A percentile compares a stretch with the other conserved stretches of the same genome.
Evolutionary conservation across 2,113 vertebrate species (phyloP).

Genomic region (Oxyura jamaicensis): DNA sequence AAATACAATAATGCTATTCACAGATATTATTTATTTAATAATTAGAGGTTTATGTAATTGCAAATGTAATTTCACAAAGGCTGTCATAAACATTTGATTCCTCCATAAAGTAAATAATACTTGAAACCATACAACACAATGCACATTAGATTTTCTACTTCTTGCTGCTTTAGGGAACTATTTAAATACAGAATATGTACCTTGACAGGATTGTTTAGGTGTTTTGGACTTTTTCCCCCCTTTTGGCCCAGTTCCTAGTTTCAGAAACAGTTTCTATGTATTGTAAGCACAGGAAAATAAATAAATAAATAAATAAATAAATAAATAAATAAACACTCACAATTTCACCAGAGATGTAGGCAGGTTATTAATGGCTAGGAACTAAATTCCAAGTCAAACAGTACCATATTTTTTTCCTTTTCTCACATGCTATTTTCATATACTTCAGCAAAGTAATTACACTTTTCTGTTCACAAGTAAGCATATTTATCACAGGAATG

Average conservation of each 20-base stretch:
- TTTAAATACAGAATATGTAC: conserved; percentile 10
- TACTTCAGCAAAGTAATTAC: conserved; percentile 34
- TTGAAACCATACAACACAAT: not conserved
- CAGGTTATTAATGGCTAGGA: conserved; percentile 29
- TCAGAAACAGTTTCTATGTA: not conserved
- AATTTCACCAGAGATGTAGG: not conserved
- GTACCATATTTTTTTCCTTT: conserved; percentile 13
- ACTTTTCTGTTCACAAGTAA: not conserved
- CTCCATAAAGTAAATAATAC: not conserved
- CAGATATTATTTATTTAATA: not conserved
- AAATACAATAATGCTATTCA: not conserved
- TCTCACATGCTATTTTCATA: conserved; percentile 8
- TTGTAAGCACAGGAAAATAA: not conserved
- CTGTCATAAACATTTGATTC: not conserved
- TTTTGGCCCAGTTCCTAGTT: not conserved
- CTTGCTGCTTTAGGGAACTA: not conserved
- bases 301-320: too few relatives aligned
- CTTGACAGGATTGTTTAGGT: not conserved
- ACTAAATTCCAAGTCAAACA: conserved; percentile 42
- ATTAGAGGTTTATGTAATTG: not conserved
- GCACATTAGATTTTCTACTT: not conserved
- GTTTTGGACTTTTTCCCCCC: not conserved
- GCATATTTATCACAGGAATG: not conserved
- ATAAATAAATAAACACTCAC: not conserved
- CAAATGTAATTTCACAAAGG: not conserved